Percentiles rank a stretch among this genome's conserved stretches.
Evolutionary conservation across 2,797 vertebrate genomes (phyloP).

Genomic region (Bovichtus diacanthus): DNA sequence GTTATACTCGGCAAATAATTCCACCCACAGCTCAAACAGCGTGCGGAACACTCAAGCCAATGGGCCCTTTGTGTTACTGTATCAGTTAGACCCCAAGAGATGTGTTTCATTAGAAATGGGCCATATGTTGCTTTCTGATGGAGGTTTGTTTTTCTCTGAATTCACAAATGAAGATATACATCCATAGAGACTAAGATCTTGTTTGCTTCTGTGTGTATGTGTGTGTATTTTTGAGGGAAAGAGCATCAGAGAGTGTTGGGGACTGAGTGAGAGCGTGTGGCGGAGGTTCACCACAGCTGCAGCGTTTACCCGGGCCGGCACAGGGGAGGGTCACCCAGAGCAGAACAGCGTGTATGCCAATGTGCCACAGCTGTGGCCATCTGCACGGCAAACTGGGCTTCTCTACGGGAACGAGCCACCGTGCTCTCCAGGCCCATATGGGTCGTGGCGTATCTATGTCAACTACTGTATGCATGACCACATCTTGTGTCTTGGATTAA

Average conservation of each 20-base stretch:
- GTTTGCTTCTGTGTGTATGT: constrained; percentile 33
- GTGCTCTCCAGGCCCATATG: constrained; percentile 18
- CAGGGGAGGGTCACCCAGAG: constrained; percentile 69
- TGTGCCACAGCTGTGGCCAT: constrained; percentile 73
- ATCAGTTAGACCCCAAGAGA: constrained; percentile 61
- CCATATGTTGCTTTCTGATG: constrained; percentile 74
- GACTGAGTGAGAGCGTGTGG: constrained; percentile 32
- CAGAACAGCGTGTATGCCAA: constrained; percentile 53
- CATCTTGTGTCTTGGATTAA: constrained; percentile 50
- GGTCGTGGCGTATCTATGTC: constrained; percentile 39
- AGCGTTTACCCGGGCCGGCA: constrained; percentile 49
- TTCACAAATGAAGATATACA: constrained; percentile 63
- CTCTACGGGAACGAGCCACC: constrained; percentile 34
- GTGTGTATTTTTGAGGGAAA: constrained; percentile 15
- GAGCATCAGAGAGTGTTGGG: constrained; percentile 24
- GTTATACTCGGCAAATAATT: constrained; percentile 28
- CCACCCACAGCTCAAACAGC: constrained; percentile 21
- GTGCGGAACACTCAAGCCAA: constrained; percentile 31
- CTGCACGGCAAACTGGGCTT: constrained; percentile 51
- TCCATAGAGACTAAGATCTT: constrained; percentile 58
- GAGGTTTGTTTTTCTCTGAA: constrained; percentile 72
- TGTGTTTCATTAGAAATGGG: constrained; percentile 52
- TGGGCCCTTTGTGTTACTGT: constrained; percentile 44
- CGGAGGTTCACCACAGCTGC: constrained; percentile 73
- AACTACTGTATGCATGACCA: constrained; percentile 34